Evolutionary conservation across 2,797 vertebrate species (phyloP).

Genomic region (Peromyscus eremicus): DNA sequence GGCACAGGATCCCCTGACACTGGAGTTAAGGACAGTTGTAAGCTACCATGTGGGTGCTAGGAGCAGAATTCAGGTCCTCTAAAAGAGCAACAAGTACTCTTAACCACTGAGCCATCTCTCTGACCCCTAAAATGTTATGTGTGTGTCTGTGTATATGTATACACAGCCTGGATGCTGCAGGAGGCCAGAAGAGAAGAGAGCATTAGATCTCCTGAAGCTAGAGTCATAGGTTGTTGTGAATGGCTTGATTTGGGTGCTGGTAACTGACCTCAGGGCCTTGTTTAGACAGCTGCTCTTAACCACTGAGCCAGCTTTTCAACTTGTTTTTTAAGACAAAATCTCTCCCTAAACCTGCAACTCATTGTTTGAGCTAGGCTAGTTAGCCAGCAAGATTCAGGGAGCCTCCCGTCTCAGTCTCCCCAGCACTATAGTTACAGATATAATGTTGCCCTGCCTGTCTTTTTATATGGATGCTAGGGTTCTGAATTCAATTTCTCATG

Average conservation of each 20-base stretch:
- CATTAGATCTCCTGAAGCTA: not conserved
- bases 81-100: not conserved
- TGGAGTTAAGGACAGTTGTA: not conserved
- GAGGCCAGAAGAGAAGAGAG: not conserved
- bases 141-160: not conserved
- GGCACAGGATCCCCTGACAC: not conserved
- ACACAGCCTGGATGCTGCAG: not conserved
- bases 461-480: not conserved
- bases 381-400: not conserved
- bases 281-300: not conserved
- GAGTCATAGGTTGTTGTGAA: not conserved
- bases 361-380: not conserved
- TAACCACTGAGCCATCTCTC: not conserved
- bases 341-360: not conserved
- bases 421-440: not conserved
- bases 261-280: not conserved
- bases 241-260: not conserved
- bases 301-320: not conserved
- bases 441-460: not conserved
- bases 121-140: not conserved
- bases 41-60: not conserved
- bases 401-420: not conserved
- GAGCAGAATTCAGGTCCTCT: not conserved
- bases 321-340: not conserved
- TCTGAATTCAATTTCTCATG: not conserved